Conservation (phyloP, 2,113 vertebrate species). For the western clawed frog (Xenopus tropicalis) region DNA sequence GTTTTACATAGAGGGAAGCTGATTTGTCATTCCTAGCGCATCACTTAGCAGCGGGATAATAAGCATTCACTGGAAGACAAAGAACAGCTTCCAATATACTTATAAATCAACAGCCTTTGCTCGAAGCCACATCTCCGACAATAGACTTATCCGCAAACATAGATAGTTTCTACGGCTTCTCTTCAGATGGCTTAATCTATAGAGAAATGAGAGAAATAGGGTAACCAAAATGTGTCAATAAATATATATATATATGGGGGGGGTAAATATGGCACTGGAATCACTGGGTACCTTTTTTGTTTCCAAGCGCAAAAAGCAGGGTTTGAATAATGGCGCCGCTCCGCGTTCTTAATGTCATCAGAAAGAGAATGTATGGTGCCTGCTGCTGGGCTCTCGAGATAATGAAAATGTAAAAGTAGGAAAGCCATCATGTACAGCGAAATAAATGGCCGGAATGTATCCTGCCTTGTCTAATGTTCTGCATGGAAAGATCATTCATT, state of each 20-base stretch:
- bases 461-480: constrained; percentile 45
- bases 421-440: constrained; percentile 13
- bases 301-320: not conserved
- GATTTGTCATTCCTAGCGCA: too few species aligned
- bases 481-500: constrained; percentile 20
- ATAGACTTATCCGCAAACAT: not conserved
- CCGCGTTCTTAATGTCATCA: constrained; percentile 21
- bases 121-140: too few species aligned
- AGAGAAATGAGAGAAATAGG: constrained; percentile 18
- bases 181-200: not conserved
- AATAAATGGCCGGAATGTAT: constrained; percentile 31
- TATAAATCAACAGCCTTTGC: not conserved
- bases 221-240: constrained; percentile 8
- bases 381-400: constrained; percentile 31
- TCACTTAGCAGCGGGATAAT: not conserved
- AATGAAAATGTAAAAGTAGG: constrained; percentile 26
- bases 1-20: too few species aligned
- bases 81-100: not conserved
- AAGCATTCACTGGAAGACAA: constrained; percentile 14
- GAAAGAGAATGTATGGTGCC: constrained; percentile 8
- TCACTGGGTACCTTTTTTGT: too few species aligned
- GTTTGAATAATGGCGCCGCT: not conserved
- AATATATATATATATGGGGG: too few species aligned
- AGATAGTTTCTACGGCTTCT: not conserved
- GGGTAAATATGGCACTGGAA: too few species aligned